Evolutionary conservation across 2,797 vertebrate species (phyloP).

Genomic region (Tenualosa ilisha): DNA sequence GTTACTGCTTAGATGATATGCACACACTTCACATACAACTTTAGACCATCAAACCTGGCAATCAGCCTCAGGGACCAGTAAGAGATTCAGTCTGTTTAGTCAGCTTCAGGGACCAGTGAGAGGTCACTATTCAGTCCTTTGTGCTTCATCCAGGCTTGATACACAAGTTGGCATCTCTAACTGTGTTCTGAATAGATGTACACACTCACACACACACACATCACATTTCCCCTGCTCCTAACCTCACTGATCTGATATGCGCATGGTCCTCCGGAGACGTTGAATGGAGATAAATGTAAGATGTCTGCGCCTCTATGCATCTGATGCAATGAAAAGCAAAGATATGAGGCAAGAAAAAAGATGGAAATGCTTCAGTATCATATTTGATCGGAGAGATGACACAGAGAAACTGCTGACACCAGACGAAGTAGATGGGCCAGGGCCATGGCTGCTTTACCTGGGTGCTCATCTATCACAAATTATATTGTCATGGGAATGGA

Average conservation of each 20-base stretch:
- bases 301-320: background rate
- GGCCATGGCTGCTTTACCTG: background rate
- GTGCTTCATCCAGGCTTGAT: no score
- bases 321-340: slow-evolving; percentile 7
- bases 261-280: background rate
- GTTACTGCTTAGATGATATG: background rate
- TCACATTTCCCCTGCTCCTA: background rate
- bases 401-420: background rate
- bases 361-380: background rate
- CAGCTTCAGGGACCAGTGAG: no score
- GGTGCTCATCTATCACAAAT: no score
- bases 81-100: no score
- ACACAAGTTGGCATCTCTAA: no score
- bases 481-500: background rate
- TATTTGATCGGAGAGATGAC: background rate
- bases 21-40: background rate
- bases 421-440: background rate
- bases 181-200: background rate
- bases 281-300: background rate
- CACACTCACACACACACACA: background rate
- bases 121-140: no score
- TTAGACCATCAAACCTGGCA: background rate
- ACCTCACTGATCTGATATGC: background rate
- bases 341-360: background rate
- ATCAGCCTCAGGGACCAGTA: no score